Evolutionary conservation across 2,113 vertebrate species (phyloP), one percentile per base, ranked within the genome.

Genomic region (Nettapus auritus): DNA sequence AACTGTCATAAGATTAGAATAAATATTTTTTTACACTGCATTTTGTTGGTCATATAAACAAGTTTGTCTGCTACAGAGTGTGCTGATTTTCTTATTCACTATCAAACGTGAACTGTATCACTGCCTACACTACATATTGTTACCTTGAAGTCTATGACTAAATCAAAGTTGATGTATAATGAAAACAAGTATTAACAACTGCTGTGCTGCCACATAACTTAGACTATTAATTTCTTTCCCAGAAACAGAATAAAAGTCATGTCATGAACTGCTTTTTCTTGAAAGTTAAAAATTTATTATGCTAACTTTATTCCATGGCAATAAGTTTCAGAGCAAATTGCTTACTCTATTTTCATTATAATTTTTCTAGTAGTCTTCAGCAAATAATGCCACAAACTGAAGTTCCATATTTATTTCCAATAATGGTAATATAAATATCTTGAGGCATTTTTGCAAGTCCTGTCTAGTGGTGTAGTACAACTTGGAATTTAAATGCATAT

Each of bases 171-270:
- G 86, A 91, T 92, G 48, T 21, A 85, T 86, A 84, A 93, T 87
- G 90, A 94, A 95, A 95, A 44, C 53, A 44, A 81, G 25, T 60
- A 89, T 94, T 92, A 92, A 82, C 34, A 80, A 86, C 59, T 85
- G 34, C 63, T 83, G 71, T 85, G 34, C 63, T 83, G 71, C 59
- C 76, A 85, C n/a, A 14, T 66, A 86, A 80, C 59, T 83, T 48
- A 78, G 40, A 28, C 62, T 67, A 57, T 69, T 87, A 21, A 42
- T 36, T 90, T 80, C 11, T 78, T 94, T 82, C 59, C 55, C 66
- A 7, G 84, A 89, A 94, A 86, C 66, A 77, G 93, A 94, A 84
- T 75, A 90, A 80, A 91, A 90, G 26, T 75, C 73, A 28, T 78
- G 80, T 82, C 80, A 66, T 60, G 52, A 56, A 56, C 40, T 90